phyloP scores from a whole-genome alignment of 2,888 invertebrate species.

The Chrysolina haemoptera region DNA sequence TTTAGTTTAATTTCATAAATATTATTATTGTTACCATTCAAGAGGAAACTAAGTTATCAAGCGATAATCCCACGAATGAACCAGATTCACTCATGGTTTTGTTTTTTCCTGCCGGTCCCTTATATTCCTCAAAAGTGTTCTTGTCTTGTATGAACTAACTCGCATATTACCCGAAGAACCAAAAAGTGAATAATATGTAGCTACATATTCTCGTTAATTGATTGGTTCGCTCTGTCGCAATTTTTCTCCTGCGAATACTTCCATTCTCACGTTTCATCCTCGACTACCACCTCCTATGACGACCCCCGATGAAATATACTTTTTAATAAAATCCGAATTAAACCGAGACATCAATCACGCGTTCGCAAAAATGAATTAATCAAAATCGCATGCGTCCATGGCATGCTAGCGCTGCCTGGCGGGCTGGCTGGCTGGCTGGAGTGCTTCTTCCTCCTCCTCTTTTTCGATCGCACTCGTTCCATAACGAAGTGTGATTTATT shows the following conservation, averaged over 20 bases:
- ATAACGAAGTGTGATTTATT: slow-evolving; percentile 56
- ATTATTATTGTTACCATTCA: too few species aligned
- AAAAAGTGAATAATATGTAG: too few species aligned
- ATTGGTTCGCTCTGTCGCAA: neutral
- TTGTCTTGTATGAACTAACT: too few species aligned
- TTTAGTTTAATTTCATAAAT: too few species aligned
- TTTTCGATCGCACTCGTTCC: slow-evolving; percentile 33
- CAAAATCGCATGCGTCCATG: slow-evolving; percentile 47
- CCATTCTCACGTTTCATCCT: slow-evolving; percentile 2
- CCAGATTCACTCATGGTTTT: too few species aligned
- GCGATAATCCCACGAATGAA: too few species aligned
- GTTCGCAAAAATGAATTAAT: slow-evolving; percentile 44
- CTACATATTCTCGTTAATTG: neutral
- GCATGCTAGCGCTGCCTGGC: slow-evolving; percentile 10
- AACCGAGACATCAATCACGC: slow-evolving; percentile 44
- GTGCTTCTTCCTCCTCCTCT: neutral
- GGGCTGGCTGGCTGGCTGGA: neutral
- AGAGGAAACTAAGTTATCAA: too few species aligned
- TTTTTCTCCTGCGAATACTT: neutral
- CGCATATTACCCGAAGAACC: too few species aligned
- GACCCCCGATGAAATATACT: slow-evolving; percentile 34
- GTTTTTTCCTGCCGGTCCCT: too few species aligned
- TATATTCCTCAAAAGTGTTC: too few species aligned
- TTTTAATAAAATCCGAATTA: slow-evolving; percentile 47
- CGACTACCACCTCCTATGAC: neutral